Conservation (phyloP, 2,888 invertebrate genomes). For the Diarsia rubi region DNA sequence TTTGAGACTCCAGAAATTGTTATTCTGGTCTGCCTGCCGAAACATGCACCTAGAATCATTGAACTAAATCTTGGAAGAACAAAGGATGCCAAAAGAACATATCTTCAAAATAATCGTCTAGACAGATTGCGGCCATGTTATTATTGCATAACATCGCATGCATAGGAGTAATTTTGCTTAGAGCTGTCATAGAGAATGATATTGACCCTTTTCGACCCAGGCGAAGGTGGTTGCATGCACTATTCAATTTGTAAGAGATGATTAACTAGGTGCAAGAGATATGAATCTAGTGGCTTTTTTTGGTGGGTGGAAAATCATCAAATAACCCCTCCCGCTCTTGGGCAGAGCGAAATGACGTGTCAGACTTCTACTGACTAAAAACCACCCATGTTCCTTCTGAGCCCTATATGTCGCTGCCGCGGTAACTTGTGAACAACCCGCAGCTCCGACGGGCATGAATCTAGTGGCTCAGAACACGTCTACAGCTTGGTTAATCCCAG, state of each 20-base stretch:
- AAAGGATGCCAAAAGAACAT: constrained; percentile 13
- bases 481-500: constrained; percentile 6
- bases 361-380: too few species aligned
- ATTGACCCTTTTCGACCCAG: constrained; percentile 65
- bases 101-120: constrained; percentile 37
- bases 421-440: too few species aligned
- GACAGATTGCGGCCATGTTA: constrained; percentile 56
- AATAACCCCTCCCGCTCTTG: too few species aligned
- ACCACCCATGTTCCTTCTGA: too few species aligned
- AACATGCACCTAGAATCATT: neutral
- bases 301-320: too few species aligned
- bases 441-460: too few species aligned
- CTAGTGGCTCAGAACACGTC: constrained; percentile 1
- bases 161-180: constrained; percentile 56
- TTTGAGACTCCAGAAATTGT: neutral
- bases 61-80: constrained; percentile 15
- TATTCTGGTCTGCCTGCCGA: neutral
- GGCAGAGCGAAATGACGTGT: too few species aligned
- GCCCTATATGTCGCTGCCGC: too few species aligned
- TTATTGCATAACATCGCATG: constrained; percentile 58
- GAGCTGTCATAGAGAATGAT: constrained; percentile 57
- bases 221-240: constrained; percentile 47
- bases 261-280: constrained; percentile 17
- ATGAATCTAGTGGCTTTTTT: constrained; percentile 1
- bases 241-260: constrained; percentile 18